Evolutionary conservation across 2,113 vertebrate genomes (phyloP), one percentile per base, ranked within the genome.

Genomic region (Pachyramphus minor): DNA sequence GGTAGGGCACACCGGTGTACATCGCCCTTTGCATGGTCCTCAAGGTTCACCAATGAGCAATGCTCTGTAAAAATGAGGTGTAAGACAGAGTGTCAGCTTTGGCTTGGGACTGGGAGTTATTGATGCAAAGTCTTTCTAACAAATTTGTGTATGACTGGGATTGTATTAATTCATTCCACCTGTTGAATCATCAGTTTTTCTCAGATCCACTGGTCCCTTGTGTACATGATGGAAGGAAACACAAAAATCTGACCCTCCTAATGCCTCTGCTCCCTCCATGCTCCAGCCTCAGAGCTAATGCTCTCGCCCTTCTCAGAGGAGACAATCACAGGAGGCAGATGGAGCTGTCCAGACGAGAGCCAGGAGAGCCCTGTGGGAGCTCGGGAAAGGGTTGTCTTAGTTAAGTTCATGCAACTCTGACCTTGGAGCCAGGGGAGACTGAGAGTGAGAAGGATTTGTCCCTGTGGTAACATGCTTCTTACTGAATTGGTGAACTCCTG

Each of bases 341-440:
- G 81, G 78, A 81, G 75, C 37, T 85, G 81, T 87, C 78, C 94
- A 81, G 75, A 81, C 39, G 72, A 83, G 75, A 84, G 62, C 31
- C 37, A 68, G 31, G n/a, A 63, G 59, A 91, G 30, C 33, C 28
- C 59, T 6, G n/a, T 16, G 31, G 66, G 74, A 12, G 41, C 53
- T 84, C 0, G 9, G 58, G 69, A 45, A 62, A 25, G 30, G 55
- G 8, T 27, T 81, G 50, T 25, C 45, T 81, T 52, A 49, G 64
- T 91, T 75, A 90, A 42, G 75, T 90, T 93, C 66, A 2, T 60
- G 9, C 55, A 79, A 4, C 41, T 74, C 55, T 93, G 81, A 92
- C 89, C 93, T 94, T 66, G 82, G 69, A 91, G 69, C 21, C 8
- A 1, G 31, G 14, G 84, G 50, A 89, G 60, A 44, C 44, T 17